These are phyloP conservation scores for Acyrthosiphon pisum DNA, from an alignment of 1,140 invertebrate species.

Conservation along the genomic window DNA sequence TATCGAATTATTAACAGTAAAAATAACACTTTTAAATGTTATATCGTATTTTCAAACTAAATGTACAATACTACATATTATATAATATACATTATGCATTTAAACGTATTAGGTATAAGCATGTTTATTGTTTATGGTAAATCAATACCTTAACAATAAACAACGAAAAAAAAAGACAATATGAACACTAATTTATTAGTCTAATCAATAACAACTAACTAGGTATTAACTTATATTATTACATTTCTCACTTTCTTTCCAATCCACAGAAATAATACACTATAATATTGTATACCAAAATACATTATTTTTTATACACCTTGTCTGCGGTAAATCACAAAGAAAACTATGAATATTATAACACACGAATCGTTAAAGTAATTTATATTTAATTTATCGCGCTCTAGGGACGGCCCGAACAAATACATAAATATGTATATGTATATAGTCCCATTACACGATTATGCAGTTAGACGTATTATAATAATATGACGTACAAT, in stretches of 20 bases:
- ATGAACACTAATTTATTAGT: neutral
- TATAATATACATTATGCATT: neutral
- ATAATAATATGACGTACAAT: neutral
- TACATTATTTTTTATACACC: neutral
- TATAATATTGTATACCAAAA: neutral
- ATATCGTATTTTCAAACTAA: neutral
- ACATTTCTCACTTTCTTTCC: neutral
- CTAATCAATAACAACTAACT: neutral
- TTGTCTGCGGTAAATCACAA: neutral
- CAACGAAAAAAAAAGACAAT: neutral
- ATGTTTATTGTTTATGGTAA: neutral
- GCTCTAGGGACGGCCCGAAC: neutral
- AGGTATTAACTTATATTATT: neutral
- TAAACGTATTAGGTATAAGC: neutral
- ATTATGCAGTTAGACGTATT: slow-evolving; percentile 30
- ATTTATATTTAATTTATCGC: slow-evolving; percentile 44
- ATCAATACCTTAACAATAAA: neutral
- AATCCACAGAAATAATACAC: neutral
- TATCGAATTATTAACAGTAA: neutral
- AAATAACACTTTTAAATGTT: neutral
- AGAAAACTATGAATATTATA: neutral
- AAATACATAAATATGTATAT: neutral
- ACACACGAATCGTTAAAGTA: slow-evolving; percentile 15
- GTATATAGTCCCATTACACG: neutral
- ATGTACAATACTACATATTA: neutral